Evolutionary conservation across 2,888 invertebrate genomes (phyloP).

Genomic region (Axea sp.): DNA sequence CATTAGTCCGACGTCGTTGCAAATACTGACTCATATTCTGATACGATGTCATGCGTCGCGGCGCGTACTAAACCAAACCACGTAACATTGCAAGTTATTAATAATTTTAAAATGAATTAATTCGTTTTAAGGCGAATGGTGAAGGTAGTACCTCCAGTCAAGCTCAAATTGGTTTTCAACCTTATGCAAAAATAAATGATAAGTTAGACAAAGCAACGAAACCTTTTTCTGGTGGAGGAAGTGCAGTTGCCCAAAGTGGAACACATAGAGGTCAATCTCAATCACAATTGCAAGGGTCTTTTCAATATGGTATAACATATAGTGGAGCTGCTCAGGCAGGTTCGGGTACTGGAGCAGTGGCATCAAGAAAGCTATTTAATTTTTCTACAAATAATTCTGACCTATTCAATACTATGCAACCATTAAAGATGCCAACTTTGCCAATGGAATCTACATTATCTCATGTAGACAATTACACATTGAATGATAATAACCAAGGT

Average conservation of each 20-base stretch:
- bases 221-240: slow-evolving; percentile 87
- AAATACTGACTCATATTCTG: no score
- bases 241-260: slow-evolving; percentile 89
- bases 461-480: slow-evolving; percentile 28
- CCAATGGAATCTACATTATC: slow-evolving; percentile 13
- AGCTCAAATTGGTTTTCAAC: slow-evolving; percentile 92
- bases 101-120: no score
- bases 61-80: no score
- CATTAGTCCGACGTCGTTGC: no score
- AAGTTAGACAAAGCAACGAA: slow-evolving; percentile 80
- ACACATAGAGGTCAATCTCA: slow-evolving; percentile 89
- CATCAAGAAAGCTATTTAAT: slow-evolving; percentile 75
- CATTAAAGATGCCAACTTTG: slow-evolving; percentile 36
- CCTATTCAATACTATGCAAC: slow-evolving; percentile 71
- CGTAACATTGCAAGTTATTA: no score
- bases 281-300: slow-evolving; percentile 90
- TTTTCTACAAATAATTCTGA: slow-evolving; percentile 69
- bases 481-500: slow-evolving; percentile 29
- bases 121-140: slow-evolving; percentile 82
- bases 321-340: slow-evolving; percentile 91
- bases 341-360: slow-evolving; percentile 82
- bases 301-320: slow-evolving; percentile 87
- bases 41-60: no score
- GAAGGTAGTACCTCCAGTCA: slow-evolving; percentile 92
- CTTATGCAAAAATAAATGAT: slow-evolving; percentile 82